Conservation (phyloP, 2,113 vertebrate genomes). For the Cryptomyrus ogoouensis region DNA sequence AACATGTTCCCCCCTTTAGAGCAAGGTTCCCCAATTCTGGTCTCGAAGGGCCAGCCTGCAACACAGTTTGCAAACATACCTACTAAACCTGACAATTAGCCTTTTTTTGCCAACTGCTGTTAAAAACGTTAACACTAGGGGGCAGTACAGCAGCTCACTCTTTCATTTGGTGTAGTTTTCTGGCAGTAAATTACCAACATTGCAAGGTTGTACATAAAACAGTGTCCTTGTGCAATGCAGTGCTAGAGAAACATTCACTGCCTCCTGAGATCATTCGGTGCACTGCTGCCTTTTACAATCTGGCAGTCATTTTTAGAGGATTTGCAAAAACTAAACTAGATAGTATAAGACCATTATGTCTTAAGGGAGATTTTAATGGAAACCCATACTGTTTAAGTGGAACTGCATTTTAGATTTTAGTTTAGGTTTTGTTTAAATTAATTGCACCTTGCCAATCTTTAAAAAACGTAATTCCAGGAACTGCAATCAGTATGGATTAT, state of each 20-base stretch:
- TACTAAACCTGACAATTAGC: not conserved
- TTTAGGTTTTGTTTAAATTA: not conserved
- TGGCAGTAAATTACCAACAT: not conserved
- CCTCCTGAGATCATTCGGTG: not conserved
- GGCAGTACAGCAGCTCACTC: slow-evolving; percentile 66
- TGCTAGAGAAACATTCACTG: not conserved
- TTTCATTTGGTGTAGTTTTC: not conserved
- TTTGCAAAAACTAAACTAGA: not conserved
- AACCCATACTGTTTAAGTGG: not conserved
- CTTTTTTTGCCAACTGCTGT: not conserved
- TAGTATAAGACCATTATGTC: not conserved
- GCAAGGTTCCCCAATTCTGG: not conserved
- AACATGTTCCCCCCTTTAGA: not conserved
- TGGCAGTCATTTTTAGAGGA: not conserved
- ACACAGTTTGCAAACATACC: not conserved
- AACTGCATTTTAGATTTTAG: not conserved
- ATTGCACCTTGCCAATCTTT: not conserved
- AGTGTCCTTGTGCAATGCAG: not conserved
- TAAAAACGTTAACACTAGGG: slow-evolving; percentile 62
- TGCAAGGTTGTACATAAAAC: not conserved
- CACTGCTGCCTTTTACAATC: not conserved
- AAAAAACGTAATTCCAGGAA: not conserved
- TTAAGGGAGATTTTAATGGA: not conserved
- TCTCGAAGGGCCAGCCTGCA: not conserved
- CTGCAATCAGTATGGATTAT: not conserved